Evolutionary conservation across 2,797 vertebrate genomes (phyloP), one percentile per base, ranked within the genome.

Genomic region (Columba guinea): DNA sequence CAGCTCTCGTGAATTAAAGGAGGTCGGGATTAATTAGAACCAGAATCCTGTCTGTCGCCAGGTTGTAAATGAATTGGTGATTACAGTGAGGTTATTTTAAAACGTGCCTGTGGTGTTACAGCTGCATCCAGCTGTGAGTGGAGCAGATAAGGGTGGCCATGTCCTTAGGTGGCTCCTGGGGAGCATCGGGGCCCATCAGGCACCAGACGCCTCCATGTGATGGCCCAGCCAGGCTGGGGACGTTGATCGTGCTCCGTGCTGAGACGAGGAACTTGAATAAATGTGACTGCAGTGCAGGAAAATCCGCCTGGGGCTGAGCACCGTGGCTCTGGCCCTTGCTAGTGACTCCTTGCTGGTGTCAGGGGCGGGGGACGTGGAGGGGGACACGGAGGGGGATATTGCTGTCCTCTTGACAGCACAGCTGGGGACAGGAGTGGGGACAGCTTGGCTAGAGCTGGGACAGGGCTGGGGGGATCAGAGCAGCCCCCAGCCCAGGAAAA

Each of bases 171-270:
- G 76, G 84, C 90, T 94, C 68, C 62, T 1, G 14, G 78, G 56
- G 62, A 65, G 56, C 35, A 39, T 5, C 6, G 3, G 48, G 34
- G 60, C 93, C 74, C 2, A 0, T 28, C 1, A 12, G 86, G 92
- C 49, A 70, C 35, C 51, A 14, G 4, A 7, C 21, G 35, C 49
- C 91, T 27, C 49, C 1, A 0, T 23, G 59, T 0, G 22, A 46
- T 51, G 59, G n/a, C 71, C 15, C 59, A 7, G 74, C 34, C 4
- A 9, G 64, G 52, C 52, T 27, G 23, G 26, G 55, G 48, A 18
- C 0, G 0, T 35, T 75, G 7, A 1, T 34, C 70, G n/a, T 9
- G 2, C 26, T 30, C 41, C 11, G 0, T 6, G 30, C 24, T 18
- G 5, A 32, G 74, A 10, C 0, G 4, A 62, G 83, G 63, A 48